These are phyloP conservation scores for Zootoca vivipara DNA, from an alignment of 2,113 vertebrate genomes.

Conservation along the genomic window DNA sequence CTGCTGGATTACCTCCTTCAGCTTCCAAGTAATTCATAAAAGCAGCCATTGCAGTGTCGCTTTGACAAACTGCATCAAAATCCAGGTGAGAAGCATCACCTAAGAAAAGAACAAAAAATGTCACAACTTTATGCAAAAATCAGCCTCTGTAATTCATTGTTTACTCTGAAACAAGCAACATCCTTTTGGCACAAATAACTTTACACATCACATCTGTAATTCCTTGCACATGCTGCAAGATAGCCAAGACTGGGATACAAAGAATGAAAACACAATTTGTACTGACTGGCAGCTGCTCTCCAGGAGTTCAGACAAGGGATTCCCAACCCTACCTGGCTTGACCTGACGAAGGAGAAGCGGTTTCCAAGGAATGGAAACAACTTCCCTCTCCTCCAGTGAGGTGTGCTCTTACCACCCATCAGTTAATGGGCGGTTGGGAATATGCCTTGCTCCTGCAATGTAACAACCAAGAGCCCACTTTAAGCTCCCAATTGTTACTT, in stretches of 20 bases:
- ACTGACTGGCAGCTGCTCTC: no score
- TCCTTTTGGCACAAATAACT: background rate
- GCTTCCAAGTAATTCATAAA: conserved; percentile 94
- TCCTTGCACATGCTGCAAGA: background rate
- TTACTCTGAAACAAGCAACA: background rate
- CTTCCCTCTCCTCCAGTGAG: no score
- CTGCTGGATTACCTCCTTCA: conserved; percentile 84
- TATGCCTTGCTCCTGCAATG: no score
- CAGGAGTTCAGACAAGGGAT: no score
- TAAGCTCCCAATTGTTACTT: no score
- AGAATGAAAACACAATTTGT: background rate
- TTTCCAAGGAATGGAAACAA: no score
- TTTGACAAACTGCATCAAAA: conserved; percentile 85
- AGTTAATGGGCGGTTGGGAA: no score
- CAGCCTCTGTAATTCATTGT: background rate
- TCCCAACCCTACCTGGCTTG: no score
- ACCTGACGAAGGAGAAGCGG: no score
- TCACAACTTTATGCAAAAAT: fast-evolving
- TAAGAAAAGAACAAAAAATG: conserved; percentile 49
- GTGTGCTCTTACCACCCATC: no score
- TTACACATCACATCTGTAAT: background rate
- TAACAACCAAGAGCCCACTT: no score
- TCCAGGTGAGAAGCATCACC: conserved; percentile 85
- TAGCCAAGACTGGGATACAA: background rate
- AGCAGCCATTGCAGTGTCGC: conserved; percentile 86